These are phyloP conservation scores for Ramphastos sulfuratus DNA, from an alignment of 2,113 vertebrate species.

Conservation along the genomic window DNA sequence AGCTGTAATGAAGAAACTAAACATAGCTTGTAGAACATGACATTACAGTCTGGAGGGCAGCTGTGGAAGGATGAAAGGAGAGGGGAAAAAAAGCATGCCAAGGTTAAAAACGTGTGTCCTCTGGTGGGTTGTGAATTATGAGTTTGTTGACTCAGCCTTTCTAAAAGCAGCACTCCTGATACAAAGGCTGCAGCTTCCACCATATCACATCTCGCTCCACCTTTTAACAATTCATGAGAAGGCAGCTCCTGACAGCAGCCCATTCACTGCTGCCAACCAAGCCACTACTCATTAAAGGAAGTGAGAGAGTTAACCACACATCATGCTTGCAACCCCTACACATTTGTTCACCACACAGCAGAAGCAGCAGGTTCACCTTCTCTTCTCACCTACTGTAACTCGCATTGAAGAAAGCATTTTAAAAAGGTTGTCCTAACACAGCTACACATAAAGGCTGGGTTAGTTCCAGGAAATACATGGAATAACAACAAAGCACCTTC, in stretches of 20 bases:
- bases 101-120: slow-evolving; percentile 42
- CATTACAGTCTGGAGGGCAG: not conserved
- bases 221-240: slow-evolving; percentile 44
- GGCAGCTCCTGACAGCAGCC: not conserved
- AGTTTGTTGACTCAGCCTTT: slow-evolving; percentile 62
- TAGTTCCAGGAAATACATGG: not conserved
- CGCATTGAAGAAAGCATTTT: not conserved
- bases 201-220: not conserved
- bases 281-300: not conserved
- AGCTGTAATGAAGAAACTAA: not conserved
- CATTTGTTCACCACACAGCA: not conserved
- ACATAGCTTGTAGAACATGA: not conserved
- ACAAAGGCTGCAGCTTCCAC: not conserved
- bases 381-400: not conserved
- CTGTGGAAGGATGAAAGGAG: not conserved
- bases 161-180: slow-evolving; percentile 60
- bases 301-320: not conserved
- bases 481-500: not conserved
- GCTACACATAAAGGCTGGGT: not conserved
- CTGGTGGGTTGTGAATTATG: not conserved
- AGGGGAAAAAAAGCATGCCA: not conserved
- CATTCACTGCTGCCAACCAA: not conserved
- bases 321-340: not conserved
- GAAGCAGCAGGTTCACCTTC: slow-evolving; percentile 9
- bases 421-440: not conserved